Evolutionary conservation across 2,888 invertebrate species (phyloP), one percentile per base, ranked within the genome.

Genomic region (Monopis laevigella): DNA sequence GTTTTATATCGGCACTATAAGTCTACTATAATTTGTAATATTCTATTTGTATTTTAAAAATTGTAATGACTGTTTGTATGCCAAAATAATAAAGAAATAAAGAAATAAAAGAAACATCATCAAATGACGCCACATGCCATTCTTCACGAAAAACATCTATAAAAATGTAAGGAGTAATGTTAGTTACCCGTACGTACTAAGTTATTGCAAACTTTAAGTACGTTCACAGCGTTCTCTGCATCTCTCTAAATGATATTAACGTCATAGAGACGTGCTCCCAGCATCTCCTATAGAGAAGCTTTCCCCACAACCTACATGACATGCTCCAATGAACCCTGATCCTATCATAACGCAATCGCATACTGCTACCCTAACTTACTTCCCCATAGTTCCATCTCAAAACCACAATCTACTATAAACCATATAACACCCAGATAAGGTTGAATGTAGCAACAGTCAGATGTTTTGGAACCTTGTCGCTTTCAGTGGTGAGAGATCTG

Each of bases 321-420:
- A 65, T 64, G 78, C 77, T 70, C 58, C 65, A 58, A 45, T 66
- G 74, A 68, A 65, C 65, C 60, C 78, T 66, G 75, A 80, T 80
- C 78, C 78, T 72, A 78, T 78, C 78, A 78, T 75, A 80, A 73
- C 71, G 75, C 71, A 75, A 75, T 78, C 66, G 70, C 67, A 74
- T 73, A 68, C 63, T 58, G 21, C 36, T 51, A 50, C 49, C 46
- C 45, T 46, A 43, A 29, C 41, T 36, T 51, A 58, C 45, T 52
- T 29, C 46, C 58, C 66, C 52, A 70, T 46, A 42, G 67, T 67
- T 50, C 55, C 47, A 59, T 42, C 43, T n/a, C 26, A 28, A 29
- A 3, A 10, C 26, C 26, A n/a, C n/a, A n/a, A n/a, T n/a, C n/a
- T n/a, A n/a, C n/a, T n/a, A n/a, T n/a, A 21, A 21, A 28, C 8